Evolutionary conservation across 2,797 vertebrate species (phyloP).

Genomic region (Lycodopsis pacificus): DNA sequence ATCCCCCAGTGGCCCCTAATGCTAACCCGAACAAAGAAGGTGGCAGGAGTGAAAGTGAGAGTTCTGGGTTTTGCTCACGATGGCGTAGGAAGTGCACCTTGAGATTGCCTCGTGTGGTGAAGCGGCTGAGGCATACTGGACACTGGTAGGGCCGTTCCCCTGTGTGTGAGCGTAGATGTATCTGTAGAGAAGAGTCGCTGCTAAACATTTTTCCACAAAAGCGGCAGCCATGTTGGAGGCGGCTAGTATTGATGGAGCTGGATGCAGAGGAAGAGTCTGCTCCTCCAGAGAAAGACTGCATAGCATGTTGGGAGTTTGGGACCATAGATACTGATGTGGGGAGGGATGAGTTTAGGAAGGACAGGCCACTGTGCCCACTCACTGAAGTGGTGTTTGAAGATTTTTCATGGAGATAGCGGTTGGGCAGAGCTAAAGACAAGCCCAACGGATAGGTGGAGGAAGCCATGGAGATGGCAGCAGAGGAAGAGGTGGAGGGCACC

Average conservation of each 20-base stretch:
- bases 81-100: conserved; percentile 94
- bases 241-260: conserved; percentile 53
- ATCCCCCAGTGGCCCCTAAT: conserved; percentile 65
- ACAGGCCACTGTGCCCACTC: conserved; percentile 69
- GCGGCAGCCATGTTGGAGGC: conserved; percentile 87
- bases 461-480: conserved; percentile 69
- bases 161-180: conserved; percentile 93
- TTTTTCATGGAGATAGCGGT: conserved; percentile 83
- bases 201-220: conserved; percentile 93
- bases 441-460: conserved; percentile 77
- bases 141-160: conserved; percentile 94
- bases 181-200: conserved; percentile 92
- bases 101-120: conserved; percentile 93
- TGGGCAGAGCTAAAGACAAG: conserved; percentile 80
- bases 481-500: conserved; percentile 69
- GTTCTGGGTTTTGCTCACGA: conserved; percentile 92
- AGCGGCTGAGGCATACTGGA: conserved; percentile 92
- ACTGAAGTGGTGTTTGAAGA: conserved; percentile 76
- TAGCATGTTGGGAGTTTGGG: conserved; percentile 70
- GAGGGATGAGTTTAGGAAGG: conserved; percentile 75
- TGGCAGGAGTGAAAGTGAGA: conserved; percentile 92
- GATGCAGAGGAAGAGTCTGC: conserved; percentile 61
- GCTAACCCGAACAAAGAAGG: conserved; percentile 88
- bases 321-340: conserved; percentile 66
- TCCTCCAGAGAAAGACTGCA: conserved; percentile 62